These are phyloP conservation scores for Semotilus atromaculatus DNA, from an alignment of 2,797 vertebrate species.

Conservation along the genomic window DNA sequence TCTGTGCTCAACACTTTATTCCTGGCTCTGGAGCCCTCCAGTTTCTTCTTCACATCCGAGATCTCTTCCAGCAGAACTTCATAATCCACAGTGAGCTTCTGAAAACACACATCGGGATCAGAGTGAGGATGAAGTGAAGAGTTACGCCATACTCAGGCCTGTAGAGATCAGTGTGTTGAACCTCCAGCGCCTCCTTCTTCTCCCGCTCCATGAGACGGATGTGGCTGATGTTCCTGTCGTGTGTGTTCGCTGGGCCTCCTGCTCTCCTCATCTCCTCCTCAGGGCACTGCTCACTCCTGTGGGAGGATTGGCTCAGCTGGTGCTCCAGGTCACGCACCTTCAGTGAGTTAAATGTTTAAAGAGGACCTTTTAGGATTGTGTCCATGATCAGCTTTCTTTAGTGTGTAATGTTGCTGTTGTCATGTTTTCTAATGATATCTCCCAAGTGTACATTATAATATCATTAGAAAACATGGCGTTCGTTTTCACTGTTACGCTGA, in stretches of 20 bases:
- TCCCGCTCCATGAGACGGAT: constrained; percentile 87
- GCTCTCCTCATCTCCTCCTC: constrained; percentile 71
- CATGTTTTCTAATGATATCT: background rate
- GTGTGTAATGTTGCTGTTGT: background rate
- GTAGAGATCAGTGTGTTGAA: constrained; percentile 56
- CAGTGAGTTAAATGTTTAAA: background rate
- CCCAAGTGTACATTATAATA: too few species aligned
- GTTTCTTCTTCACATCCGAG: constrained; percentile 82
- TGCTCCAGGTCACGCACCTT: constrained; percentile 91
- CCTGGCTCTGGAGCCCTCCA: constrained; percentile 83
- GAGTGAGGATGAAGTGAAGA: background rate
- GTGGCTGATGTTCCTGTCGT: constrained; percentile 84
- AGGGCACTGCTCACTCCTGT: constrained; percentile 64
- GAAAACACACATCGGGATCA: constrained; percentile 29
- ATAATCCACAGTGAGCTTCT: constrained; percentile 84
- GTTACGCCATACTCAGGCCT: background rate
- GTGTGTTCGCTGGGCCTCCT: constrained; percentile 73
- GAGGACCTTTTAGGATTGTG: background rate
- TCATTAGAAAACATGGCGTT: too few species aligned
- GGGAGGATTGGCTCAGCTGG: constrained; percentile 76
- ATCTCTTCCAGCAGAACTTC: constrained; percentile 82
- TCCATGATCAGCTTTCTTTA: too few species aligned
- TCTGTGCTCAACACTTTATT: constrained; percentile 84
- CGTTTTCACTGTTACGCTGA: too few species aligned
- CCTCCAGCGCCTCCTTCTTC: constrained; percentile 87